phyloP scores from a whole-genome alignment of 2,888 invertebrate species.

The Matsumyia berberina region DNA sequence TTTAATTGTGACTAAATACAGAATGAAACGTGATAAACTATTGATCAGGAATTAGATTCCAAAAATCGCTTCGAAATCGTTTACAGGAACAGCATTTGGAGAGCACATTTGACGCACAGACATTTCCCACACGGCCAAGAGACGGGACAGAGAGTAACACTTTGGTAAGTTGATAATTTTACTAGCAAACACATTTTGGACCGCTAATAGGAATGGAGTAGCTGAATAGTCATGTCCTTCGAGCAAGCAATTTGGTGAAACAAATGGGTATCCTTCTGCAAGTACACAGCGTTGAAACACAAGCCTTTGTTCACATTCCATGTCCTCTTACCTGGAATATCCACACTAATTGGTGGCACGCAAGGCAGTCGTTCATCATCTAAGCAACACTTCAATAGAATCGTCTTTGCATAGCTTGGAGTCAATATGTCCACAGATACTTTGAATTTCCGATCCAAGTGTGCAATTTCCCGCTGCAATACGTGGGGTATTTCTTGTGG shows the following conservation, averaged over 20 bases:
- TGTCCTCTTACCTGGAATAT: constrained; percentile 88
- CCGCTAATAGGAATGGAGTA: constrained; percentile 90
- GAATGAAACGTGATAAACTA: no score
- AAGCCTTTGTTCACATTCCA: constrained; percentile 4
- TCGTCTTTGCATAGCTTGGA: constrained; percentile 87
- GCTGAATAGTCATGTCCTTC: constrained; percentile 90
- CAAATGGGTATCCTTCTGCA: constrained; percentile 86
- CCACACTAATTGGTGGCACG: constrained; percentile 94
- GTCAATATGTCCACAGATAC: constrained; percentile 86
- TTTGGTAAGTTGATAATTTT: constrained; percentile 92
- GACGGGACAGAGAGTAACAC: constrained; percentile 92
- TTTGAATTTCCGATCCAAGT: constrained; percentile 95
- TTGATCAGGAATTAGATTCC: constrained; percentile 73
- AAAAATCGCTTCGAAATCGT: constrained; percentile 79
- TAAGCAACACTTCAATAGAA: constrained; percentile 91
- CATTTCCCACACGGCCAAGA: constrained; percentile 98
- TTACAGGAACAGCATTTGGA: constrained; percentile 83
- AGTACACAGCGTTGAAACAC: constrained; percentile 23
- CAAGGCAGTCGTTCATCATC: constrained; percentile 96
- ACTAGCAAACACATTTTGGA: constrained; percentile 90
- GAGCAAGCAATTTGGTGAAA: constrained; percentile 88
- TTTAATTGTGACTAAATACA: no score
- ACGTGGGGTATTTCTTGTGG: constrained; percentile 92
- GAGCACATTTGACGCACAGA: constrained; percentile 94
- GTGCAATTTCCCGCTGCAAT: constrained; percentile 96